Conservation (phyloP, 2,888 invertebrate species). For the Endomychus coccineus region DNA sequence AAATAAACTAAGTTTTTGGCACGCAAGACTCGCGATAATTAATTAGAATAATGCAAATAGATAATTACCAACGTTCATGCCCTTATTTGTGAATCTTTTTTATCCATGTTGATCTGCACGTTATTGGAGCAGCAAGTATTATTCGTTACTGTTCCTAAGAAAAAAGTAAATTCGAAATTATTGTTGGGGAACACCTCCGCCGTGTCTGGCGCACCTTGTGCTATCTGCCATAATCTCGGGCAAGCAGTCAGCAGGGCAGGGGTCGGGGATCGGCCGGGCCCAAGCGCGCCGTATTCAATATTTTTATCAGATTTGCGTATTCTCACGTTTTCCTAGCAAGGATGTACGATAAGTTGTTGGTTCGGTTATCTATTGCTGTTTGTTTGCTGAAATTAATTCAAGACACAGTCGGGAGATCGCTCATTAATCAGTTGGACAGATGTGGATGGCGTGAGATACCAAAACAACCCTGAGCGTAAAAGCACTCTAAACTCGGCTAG, state of each 20-base stretch:
- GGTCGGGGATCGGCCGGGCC: conserved; percentile 20
- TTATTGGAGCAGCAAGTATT: too few relatives aligned
- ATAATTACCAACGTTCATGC: too few relatives aligned
- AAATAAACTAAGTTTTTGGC: too few relatives aligned
- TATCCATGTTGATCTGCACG: too few relatives aligned
- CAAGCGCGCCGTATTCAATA: conserved; percentile 34
- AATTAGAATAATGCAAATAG: too few relatives aligned
- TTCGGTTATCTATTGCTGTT: conserved; percentile 40
- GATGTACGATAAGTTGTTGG: conserved; percentile 33
- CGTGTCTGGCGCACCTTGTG: conserved; percentile 38
- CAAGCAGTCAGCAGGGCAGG: conserved; percentile 34
- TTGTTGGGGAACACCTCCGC: conserved; percentile 11
- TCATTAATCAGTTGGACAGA: conserved; percentile 36
- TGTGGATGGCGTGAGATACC: conserved; percentile 6
- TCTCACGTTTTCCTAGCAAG: conserved; percentile 42
- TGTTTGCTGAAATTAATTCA: conserved; percentile 43
- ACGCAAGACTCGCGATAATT: too few relatives aligned
- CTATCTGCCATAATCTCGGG: conserved; percentile 35
- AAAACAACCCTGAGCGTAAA: too few relatives aligned
- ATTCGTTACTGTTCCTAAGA: too few relatives aligned
- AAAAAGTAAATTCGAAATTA: too few relatives aligned
- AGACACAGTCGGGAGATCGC: conserved; percentile 37
- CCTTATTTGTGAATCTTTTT: too few relatives aligned
- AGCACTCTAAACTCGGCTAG: too few relatives aligned
- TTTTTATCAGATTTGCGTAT: conserved; percentile 44